Conservation (phyloP, 2,888 invertebrate species). For the Cantharis lateralis region DNA sequence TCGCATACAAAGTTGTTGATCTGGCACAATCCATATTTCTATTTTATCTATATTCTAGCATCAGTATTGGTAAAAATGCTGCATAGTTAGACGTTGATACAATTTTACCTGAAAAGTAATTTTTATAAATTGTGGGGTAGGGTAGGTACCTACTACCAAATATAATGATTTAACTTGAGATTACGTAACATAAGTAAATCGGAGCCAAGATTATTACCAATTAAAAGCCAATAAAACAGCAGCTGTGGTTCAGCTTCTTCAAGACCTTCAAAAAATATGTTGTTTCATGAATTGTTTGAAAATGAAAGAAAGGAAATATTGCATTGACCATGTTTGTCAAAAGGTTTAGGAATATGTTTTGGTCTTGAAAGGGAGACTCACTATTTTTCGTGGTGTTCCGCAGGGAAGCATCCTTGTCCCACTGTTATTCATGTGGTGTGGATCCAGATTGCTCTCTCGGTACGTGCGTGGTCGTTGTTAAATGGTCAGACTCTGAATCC, state of each 20-base stretch:
- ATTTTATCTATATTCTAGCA: no score
- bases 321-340: neutral
- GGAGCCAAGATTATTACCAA: neutral
- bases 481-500: no score
- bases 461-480: no score
- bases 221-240: neutral
- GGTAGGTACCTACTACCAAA: no score
- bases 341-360: no score
- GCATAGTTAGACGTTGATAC: neutral
- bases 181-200: neutral
- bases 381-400: no score
- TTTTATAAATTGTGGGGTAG: neutral
- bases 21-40: neutral
- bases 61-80: neutral
- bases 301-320: neutral
- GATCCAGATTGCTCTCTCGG: no score
- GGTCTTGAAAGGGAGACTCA: no score
- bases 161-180: no score
- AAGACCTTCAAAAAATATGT: neutral
- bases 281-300: neutral
- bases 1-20: no score
- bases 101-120: neutral
- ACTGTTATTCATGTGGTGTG: no score
- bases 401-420: no score
- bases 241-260: neutral